Base-by-base conservation (phyloP, 2,888 invertebrate genomes). In the Dicyrtomina minuta region DNA sequence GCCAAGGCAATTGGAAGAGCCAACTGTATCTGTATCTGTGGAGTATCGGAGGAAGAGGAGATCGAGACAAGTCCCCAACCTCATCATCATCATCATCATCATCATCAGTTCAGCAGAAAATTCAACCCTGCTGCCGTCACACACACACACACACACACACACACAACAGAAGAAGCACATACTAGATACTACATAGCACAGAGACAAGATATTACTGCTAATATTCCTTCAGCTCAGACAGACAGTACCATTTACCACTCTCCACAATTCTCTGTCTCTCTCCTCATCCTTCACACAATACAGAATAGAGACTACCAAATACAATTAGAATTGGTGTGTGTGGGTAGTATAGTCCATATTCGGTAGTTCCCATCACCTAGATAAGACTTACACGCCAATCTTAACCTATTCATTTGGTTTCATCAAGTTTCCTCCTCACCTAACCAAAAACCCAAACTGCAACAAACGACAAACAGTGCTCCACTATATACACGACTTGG, bases 361-460 rank as follows among this genome's bases (percentile, higher is more conserved):
- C 59, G 68, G 60, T 68, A 68, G 60, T 68, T 60, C 49, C 53
- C 51, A 49, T 68, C 66, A 66, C 66, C 66, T 66, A 66, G 68
- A 68, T 68, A 68, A 68, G 68, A 68, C 58, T 68, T 60, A 13
- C 51, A 53, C 59, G 59, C 39, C 43, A 68, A 60, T 68, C 60
- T 68, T 68, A 60, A 68, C 39, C 68, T 60, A 60, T 68, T 60
- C 68, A 68, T 68, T 68, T 68, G 20, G 60, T 61, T 60, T 68
- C 68, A 39, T 61, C 68, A 68, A 68, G 51, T 33, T n/a, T n/a
- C n/a, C n/a, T n/a, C n/a, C n/a, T n/a, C n/a, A n/a, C n/a, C n/a
- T n/a, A n/a, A n/a, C n/a, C n/a, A n/a, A n/a, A n/a, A n/a, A n/a
- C n/a, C 26, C 10, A 13, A 43, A 13, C 43, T 13, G 13, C 12